These are phyloP conservation scores for Drosophila testacea DNA, from an alignment of 2,888 invertebrate species.

Conservation along the genomic window DNA sequence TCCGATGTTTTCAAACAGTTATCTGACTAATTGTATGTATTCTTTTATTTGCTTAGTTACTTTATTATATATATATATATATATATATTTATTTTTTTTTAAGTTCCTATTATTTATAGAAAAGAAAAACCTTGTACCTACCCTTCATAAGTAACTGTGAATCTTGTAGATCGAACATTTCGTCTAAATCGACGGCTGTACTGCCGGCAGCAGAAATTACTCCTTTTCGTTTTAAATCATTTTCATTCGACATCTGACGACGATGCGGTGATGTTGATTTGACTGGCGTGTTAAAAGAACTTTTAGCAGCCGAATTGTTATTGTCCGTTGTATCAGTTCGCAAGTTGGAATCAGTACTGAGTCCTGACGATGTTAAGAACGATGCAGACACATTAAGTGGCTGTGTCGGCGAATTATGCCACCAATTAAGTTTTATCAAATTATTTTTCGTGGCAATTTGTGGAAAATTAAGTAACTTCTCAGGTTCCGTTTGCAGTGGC, in stretches of 20 bases:
- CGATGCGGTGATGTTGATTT: constrained; percentile 30
- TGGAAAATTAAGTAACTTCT: constrained; percentile 30
- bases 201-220: constrained; percentile 1
- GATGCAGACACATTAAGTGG: constrained; percentile 34
- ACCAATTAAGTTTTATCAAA: constrained; percentile 77
- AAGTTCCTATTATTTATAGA: no score
- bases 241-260: constrained; percentile 3
- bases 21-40: no score
- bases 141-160: constrained; percentile 64
- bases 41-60: no score
- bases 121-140: constrained; percentile 31
- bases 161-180: constrained; percentile 50
- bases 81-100: no score
- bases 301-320: constrained; percentile 46
- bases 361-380: not conserved
- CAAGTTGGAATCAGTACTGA: not conserved
- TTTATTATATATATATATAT: no score
- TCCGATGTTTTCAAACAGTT: no score
- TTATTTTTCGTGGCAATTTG: constrained; percentile 73
- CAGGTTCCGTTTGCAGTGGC: constrained; percentile 19
- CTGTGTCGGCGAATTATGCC: constrained; percentile 69
- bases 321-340: constrained; percentile 38
- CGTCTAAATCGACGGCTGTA: constrained; percentile 22
- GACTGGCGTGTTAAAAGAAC: constrained; percentile 33
- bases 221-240: not conserved